Conservation (phyloP, 2,888 invertebrate species). For the Fragum sueziense region DNA sequence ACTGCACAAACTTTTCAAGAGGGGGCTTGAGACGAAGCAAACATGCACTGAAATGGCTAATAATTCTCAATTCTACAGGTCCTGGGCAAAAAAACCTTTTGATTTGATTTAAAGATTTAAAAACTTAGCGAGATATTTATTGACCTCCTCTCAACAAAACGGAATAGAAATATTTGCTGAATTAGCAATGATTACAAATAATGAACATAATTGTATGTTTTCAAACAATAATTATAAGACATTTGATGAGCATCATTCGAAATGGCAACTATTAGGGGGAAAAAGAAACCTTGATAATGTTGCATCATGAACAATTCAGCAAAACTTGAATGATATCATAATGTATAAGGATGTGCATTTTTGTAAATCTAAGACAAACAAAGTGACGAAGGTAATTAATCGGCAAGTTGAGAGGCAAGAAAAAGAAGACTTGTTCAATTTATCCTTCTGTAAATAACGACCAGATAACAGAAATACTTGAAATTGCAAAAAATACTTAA, state of each 20-base stretch:
- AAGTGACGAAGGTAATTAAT: background rate
- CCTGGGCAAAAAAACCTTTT: no score
- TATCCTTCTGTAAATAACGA: conserved; percentile 1
- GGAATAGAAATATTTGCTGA: no score
- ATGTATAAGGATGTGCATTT: background rate
- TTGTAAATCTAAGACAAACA: background rate
- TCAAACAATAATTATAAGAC: no score
- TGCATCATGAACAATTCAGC: no score
- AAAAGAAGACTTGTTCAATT: conserved; percentile 11
- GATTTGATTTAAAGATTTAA: no score
- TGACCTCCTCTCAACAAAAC: no score
- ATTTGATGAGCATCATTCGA: no score
- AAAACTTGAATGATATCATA: background rate
- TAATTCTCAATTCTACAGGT: no score
- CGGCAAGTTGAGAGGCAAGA: background rate
- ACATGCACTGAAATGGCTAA: conserved; percentile 4
- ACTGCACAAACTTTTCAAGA: background rate
- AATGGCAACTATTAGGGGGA: no score
- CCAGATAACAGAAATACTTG: conserved; percentile 6
- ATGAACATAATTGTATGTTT: no score
- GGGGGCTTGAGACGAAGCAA: background rate
- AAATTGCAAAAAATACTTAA: background rate
- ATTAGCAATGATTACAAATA: no score
- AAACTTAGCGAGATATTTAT: background rate
- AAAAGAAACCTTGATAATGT: no score